phyloP scores from a whole-genome alignment of 2,888 invertebrate genomes.

The Deilephila elpenor region DNA sequence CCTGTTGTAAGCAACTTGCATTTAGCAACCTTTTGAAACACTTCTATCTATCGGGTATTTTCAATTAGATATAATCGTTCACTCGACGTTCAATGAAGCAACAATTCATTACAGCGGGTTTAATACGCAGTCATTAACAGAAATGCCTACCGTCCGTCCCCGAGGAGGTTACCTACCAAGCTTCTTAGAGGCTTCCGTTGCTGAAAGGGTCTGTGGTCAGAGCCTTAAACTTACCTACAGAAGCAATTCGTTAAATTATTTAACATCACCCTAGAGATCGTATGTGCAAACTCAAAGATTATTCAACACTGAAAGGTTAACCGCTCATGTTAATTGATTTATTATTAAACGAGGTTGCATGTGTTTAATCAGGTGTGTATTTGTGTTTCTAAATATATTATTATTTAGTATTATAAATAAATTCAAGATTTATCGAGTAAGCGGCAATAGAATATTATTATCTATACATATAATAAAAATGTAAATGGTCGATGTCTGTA shows the following conservation, averaged over 20 bases:
- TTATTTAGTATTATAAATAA: too few relatives aligned
- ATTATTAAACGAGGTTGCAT: conserved; percentile 2
- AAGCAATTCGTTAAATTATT: conserved; percentile 81
- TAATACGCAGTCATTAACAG: conserved; percentile 39
- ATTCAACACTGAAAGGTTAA: conserved; percentile 29
- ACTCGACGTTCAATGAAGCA: too few relatives aligned
- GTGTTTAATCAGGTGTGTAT: background rate
- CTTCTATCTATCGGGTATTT: too few relatives aligned
- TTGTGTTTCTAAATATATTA: background rate
- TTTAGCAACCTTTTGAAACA: too few relatives aligned
- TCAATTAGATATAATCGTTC: too few relatives aligned
- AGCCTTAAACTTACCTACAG: conserved; percentile 72
- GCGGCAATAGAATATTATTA: too few relatives aligned
- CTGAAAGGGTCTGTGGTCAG: conserved; percentile 80
- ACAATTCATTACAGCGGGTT: conserved; percentile 28
- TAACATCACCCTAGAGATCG: conserved; percentile 62
- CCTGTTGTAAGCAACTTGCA: too few relatives aligned
- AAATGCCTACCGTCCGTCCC: conserved; percentile 54
- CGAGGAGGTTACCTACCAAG: conserved; percentile 64
- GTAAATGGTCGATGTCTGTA: too few relatives aligned
- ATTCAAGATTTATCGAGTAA: too few relatives aligned
- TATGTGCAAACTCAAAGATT: conserved; percentile 61
- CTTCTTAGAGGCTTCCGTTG: conserved; percentile 75
- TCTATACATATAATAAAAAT: too few relatives aligned
- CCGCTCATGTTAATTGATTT: conserved; percentile 25